Evolutionary conservation across 1,140 invertebrate genomes (phyloP), one percentile per base, ranked within the genome.

Genomic region (Thaumetopoea pityocampa): DNA sequence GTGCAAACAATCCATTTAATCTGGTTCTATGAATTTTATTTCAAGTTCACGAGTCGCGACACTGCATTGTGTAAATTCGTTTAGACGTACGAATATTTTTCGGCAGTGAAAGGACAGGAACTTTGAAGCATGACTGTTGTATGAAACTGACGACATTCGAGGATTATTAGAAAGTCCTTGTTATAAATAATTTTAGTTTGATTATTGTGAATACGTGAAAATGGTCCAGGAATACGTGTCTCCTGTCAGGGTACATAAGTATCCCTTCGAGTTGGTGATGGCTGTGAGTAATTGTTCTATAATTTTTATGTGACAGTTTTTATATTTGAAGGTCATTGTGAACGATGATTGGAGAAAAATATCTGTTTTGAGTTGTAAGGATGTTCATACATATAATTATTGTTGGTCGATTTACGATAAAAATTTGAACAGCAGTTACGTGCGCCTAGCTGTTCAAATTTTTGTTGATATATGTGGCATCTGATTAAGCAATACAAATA

Each of bases 221-320:
- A 99, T 99, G 97, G 97, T 98, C 62, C 97, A 98, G 85, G 96
- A 97, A 77, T 99, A 98, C 85, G 94, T 96, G 71, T 96, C 95
- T 43, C 96, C 96, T 51, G 93, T 98, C 2, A 90, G 96, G 87
- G 94, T 98, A 38, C 98, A 98, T 87, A 98, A 98, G 86, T 93
- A 96, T 82, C 94, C 96, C 16, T 99, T 99, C 82, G 96, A 98
- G 82, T 89, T 98, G 65, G 95, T 98, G 34, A 98, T 98, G 96
- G 92, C 92, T 87, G 97, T 97, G 87, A 91, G 94, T 93, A 67
- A 61, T 53, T 37, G 6, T 28, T 28, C 2, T 28, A 28, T 20
- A 20, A 20, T n/a, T 6, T 20, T 20, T 6, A 6, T 20, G 19
- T 20, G 19, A 20, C n/a, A n/a, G 19, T 1, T 20, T n/a, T n/a